Conservation (phyloP, 1,140 invertebrate genomes). For the Dinothrombium tinctorium region DNA sequence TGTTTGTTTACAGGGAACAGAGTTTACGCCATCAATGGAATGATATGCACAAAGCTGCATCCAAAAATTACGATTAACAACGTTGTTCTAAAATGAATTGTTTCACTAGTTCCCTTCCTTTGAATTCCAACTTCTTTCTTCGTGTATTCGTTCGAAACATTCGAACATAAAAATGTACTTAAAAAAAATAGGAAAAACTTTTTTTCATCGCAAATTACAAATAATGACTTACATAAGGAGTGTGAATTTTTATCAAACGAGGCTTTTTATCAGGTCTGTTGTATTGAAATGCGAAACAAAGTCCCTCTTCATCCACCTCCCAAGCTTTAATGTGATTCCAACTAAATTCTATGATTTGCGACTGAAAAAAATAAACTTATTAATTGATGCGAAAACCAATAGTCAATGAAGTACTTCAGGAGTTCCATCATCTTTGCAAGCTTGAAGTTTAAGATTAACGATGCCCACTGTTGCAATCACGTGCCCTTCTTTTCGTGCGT, state of each 20-base stretch:
- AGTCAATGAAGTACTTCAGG: constrained; percentile 33
- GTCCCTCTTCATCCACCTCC: constrained; percentile 69
- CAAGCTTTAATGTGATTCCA: constrained; percentile 58
- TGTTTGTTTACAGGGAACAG: too few relatives aligned
- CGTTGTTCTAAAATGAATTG: too few relatives aligned
- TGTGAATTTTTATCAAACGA: constrained; percentile 64
- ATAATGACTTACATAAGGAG: constrained; percentile 55
- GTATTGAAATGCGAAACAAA: constrained; percentile 70
- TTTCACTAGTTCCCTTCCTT: too few relatives aligned
- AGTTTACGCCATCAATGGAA: too few relatives aligned
- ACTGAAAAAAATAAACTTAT: constrained; percentile 20
- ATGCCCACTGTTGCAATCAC: constrained; percentile 53
- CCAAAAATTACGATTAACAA: too few relatives aligned
- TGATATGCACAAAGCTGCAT: too few relatives aligned
- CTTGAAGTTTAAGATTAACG: constrained; percentile 51
- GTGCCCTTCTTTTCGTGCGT: constrained; percentile 72
- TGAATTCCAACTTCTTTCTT: too few relatives aligned
- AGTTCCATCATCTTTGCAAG: constrained; percentile 62
- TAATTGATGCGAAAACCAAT: constrained; percentile 3
- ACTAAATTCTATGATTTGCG: constrained; percentile 53
- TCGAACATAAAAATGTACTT: constrained; percentile 77
- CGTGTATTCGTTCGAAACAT: constrained; percentile 77
- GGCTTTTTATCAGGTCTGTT: constrained; percentile 51
- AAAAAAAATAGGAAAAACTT: constrained; percentile 13
- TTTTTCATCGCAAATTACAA: constrained; percentile 3